phyloP scores from a whole-genome alignment of 2,113 vertebrate genomes.

The Ptilonorhynchus violaceus region DNA sequence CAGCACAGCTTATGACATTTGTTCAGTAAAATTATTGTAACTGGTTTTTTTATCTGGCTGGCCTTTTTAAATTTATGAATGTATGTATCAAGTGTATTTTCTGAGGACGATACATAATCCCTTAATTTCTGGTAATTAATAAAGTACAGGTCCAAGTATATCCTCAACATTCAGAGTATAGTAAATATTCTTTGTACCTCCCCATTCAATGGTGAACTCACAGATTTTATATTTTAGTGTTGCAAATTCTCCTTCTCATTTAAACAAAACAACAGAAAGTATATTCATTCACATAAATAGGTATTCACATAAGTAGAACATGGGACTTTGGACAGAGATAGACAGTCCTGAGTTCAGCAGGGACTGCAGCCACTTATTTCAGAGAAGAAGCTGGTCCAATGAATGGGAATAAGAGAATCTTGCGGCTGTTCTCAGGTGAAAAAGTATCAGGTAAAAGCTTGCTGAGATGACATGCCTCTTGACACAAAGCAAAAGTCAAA shows the following conservation, averaged over 20 bases:
- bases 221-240: neutral
- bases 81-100: neutral
- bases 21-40: neutral
- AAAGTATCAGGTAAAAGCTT: neutral
- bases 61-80: neutral
- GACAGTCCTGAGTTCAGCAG: neutral
- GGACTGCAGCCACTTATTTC: neutral
- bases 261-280: neutral
- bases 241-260: neutral
- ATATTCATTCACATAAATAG: neutral
- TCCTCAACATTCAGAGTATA: neutral
- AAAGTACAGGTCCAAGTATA: neutral
- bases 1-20: neutral
- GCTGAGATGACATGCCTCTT: neutral
- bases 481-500: neutral
- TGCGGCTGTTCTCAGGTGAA: neutral
- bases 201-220: neutral
- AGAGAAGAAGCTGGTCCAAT: neutral
- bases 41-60: neutral
- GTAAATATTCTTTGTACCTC: neutral
- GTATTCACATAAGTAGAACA: neutral
- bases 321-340: neutral
- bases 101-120: neutral
- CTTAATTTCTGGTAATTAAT: neutral
- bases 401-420: neutral